A percentile compares a stretch with the other conserved stretches of the same genome.
Evolutionary conservation across 2,113 vertebrate species (phyloP).

Genomic region (Corapipo altera): DNA sequence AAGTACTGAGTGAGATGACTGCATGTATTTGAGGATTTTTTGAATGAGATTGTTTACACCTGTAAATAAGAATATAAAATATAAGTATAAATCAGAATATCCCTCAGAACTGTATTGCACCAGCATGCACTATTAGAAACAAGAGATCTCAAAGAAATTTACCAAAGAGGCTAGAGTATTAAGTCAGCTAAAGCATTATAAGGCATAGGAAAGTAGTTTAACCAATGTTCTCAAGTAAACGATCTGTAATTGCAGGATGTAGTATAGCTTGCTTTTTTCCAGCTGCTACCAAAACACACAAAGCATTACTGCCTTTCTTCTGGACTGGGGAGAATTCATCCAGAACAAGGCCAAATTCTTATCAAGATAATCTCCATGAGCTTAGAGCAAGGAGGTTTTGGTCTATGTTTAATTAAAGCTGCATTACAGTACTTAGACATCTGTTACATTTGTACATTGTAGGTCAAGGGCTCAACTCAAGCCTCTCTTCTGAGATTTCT

Average conservation of each 20-base stretch:
- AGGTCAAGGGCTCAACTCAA: not conserved
- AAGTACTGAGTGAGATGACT: slow-evolving; percentile 24
- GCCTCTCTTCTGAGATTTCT: not conserved
- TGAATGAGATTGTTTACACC: not conserved
- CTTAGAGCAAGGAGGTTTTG: slow-evolving; percentile 20
- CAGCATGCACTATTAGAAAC: not conserved
- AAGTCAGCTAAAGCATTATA: not conserved
- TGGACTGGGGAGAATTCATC: not conserved
- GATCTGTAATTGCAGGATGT: not conserved
- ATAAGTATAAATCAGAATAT: not conserved
- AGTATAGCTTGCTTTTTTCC: not conserved
- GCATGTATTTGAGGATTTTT: not conserved
- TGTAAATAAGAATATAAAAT: not conserved
- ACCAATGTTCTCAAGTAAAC: not conserved
- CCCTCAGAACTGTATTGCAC: not conserved
- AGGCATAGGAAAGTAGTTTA: not conserved
- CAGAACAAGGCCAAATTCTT: slow-evolving; percentile 15
- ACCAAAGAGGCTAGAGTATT: not conserved
- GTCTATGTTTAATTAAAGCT: slow-evolving; percentile 68
- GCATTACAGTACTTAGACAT: slow-evolving; percentile 44
- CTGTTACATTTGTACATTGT: slow-evolving; percentile 55
- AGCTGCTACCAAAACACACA: not conserved
- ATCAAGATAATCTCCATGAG: slow-evolving; percentile 10
- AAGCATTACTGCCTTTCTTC: not conserved
- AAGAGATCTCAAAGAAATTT: not conserved